Base-by-base conservation (phyloP, 1,140 invertebrate genomes). In the Penaeus vannamei region DNA sequence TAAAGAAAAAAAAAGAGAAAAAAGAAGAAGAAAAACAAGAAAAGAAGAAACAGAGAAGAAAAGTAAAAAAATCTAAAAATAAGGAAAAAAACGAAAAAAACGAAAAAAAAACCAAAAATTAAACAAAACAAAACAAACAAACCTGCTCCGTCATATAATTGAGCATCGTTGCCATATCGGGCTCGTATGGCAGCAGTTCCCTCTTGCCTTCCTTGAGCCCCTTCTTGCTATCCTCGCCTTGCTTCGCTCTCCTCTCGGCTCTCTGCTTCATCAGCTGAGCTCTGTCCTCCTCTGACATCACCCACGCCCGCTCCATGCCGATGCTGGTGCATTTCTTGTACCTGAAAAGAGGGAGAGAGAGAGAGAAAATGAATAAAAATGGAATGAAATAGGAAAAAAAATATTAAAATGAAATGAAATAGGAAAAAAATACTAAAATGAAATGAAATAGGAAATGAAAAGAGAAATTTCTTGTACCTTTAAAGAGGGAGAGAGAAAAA, bases 231-330 rank as follows among this genome's bases (percentile, higher is more conserved):
- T 46, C 23, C 3, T 84, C 86, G 10, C 60, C 60, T 8, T 29
- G 32, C 64, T 77, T 88, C 42, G 86, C 80, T 29, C 46, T 88
- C 66, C 80, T 83, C 66, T 88, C 80, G 1, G 80, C 86, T 10
- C 81, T 61, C 22, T 88, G 86, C 53, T 77, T 83, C 86, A 88
- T 88, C 86, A 83, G 69, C 29, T 84, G 86, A 26, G 64, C 64
- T 22, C 86, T 62, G 46, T 84, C 86, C 81, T 88, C 86, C 64
- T 88, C 86, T 8, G 86, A 88, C 86, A 88, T 88, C 0, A 88
- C 86, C 81, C 86, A 88, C 2, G 86, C 64, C 12, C 80, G 66
- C 59, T 88, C 86, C 86, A 88, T 88, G 42, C 86, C 86, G 10
- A 88, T 88, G 19, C 20, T 61, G 20, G 72, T 72, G 53, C 86